These are phyloP conservation scores for Erpornis zantholeuca DNA, from an alignment of 2,113 vertebrate species.

Conservation along the genomic window DNA sequence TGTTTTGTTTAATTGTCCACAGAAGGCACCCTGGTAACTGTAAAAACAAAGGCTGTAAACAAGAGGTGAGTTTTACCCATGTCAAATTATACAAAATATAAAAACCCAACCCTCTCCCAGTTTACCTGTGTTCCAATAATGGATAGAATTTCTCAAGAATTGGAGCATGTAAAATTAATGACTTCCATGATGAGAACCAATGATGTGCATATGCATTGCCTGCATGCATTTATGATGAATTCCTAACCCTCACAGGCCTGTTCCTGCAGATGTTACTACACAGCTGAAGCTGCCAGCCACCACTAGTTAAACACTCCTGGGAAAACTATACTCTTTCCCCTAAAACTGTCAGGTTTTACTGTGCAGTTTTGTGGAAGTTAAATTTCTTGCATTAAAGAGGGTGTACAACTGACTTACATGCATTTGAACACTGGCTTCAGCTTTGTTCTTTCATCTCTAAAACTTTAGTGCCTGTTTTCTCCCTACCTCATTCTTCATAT, in stretches of 20 bases:
- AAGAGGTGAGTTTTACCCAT: neutral
- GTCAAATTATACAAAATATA: neutral
- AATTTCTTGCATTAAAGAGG: neutral
- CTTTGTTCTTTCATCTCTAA: neutral
- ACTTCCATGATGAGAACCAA: neutral
- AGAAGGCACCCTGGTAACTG: neutral
- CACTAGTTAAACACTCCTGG: neutral
- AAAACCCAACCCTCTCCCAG: neutral
- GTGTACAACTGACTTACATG: rapidly evolving
- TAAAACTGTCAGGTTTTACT: neutral
- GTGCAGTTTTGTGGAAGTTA: neutral
- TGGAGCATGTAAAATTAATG: neutral
- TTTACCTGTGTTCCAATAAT: neutral
- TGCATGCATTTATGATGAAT: neutral
- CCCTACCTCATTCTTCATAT: rapidly evolving
- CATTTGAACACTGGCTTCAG: rapidly evolving
- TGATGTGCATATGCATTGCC: neutral
- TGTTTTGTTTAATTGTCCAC: neutral
- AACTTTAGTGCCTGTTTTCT: neutral
- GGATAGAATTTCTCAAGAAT: neutral
- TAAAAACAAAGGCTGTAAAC: neutral
- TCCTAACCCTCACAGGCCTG: neutral
- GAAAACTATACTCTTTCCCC: neutral
- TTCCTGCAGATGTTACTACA: neutral
- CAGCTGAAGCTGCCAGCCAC: neutral